A percentile compares a stretch with the other conserved stretches of the same genome.
phyloP scores from a whole-genome alignment of 2,113 vertebrate species.

The Platanista minor region DNA sequence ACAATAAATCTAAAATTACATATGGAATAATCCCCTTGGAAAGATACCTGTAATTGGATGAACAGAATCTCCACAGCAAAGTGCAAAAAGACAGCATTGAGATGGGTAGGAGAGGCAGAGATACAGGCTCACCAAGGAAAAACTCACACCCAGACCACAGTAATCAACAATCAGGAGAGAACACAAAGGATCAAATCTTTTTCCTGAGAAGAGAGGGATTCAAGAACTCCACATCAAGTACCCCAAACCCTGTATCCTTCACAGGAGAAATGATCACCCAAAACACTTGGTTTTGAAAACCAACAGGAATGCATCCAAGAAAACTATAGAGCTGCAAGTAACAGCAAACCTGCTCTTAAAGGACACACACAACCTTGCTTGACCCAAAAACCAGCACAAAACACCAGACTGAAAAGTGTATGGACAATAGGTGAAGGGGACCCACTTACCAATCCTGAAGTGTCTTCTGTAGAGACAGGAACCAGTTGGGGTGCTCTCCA shows the following conservation, averaged over 20 bases:
- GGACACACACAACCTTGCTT: not conserved
- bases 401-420: not conserved
- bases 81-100: not conserved
- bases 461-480: not conserved
- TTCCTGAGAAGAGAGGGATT: not conserved
- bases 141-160: not conserved
- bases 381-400: not conserved
- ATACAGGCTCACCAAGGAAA: not conserved
- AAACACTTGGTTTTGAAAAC: not conserved
- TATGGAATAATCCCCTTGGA: not conserved
- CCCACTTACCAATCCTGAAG: not conserved
- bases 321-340: not conserved
- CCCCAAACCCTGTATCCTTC: not conserved
- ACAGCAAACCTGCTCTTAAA: not conserved
- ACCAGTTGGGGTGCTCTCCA: not conserved
- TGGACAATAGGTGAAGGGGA: not conserved
- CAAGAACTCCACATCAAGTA: not conserved
- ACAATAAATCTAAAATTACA: not conserved
- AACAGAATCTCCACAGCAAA: not conserved
- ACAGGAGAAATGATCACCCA: not conserved
- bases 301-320: not conserved
- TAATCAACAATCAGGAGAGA: not conserved
- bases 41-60: not conserved
- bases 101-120: not conserved
- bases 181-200: not conserved